These are phyloP conservation scores for Hypselothyrea guttata DNA, from an alignment of 2,888 invertebrate species.

Conservation along the genomic window DNA sequence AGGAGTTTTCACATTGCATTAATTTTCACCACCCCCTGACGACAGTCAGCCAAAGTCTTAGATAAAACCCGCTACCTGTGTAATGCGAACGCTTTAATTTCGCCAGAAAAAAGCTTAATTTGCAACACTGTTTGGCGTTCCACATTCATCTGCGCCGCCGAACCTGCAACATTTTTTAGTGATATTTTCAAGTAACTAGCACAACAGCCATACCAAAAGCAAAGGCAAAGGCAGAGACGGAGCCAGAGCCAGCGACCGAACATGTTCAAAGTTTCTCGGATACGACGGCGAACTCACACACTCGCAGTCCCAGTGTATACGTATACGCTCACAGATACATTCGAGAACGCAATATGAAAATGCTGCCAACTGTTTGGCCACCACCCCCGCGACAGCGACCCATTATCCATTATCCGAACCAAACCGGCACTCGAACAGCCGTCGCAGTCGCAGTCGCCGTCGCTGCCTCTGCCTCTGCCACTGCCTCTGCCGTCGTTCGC, in stretches of 20 bases:
- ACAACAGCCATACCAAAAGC: slow-evolving; percentile 53
- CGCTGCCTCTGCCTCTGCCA: slow-evolving; percentile 22
- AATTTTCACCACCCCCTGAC: too few species aligned
- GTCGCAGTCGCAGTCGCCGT: slow-evolving; percentile 33
- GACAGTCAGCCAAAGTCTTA: too few species aligned
- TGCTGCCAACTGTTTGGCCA: slow-evolving; percentile 66
- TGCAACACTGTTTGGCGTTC: slow-evolving; percentile 36
- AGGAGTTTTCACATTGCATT: too few species aligned
- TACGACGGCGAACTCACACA: slow-evolving; percentile 49
- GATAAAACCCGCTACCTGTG: too few species aligned
- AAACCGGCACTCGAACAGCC: slow-evolving; percentile 48
- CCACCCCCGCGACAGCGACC: slow-evolving; percentile 66
- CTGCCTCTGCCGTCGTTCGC: slow-evolving; percentile 56
- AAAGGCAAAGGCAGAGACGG: slow-evolving; percentile 29
- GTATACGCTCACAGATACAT: slow-evolving; percentile 25
- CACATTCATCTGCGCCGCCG: slow-evolving; percentile 54
- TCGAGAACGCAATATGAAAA: slow-evolving; percentile 63
- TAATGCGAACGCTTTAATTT: too few species aligned
- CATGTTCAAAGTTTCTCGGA: slow-evolving; percentile 73
- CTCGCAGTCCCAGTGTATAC: slow-evolving; percentile 17
- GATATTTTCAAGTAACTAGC: slow-evolving; percentile 73
- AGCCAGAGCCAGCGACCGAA: slow-evolving; percentile 44
- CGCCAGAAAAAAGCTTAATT: too few species aligned
- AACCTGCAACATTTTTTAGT: slow-evolving; percentile 64
- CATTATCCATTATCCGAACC: slow-evolving; percentile 65